phyloP scores from a whole-genome alignment of 2,888 invertebrate species.

The Tetragnatha montana region DNA sequence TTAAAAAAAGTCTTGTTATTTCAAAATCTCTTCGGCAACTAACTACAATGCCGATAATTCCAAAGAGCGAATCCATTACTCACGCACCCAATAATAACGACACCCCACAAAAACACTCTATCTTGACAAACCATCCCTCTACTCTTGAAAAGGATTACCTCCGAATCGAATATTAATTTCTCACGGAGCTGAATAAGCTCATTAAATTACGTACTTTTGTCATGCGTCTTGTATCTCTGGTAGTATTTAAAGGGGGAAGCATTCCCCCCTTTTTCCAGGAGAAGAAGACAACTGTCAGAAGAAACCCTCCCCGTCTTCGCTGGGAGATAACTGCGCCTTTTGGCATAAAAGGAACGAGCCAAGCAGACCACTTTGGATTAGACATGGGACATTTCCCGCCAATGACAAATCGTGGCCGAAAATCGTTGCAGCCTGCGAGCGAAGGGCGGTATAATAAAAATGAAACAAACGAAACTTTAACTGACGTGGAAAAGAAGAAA shows the following conservation, averaged over 20 bases:
- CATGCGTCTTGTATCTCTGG: not conserved
- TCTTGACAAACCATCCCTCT: not conserved
- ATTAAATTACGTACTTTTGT: not conserved
- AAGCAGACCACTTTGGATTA: constrained; percentile 27
- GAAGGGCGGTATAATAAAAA: not conserved
- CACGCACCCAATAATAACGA: not conserved
- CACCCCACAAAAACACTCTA: not conserved
- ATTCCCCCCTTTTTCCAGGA: not conserved
- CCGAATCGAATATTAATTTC: not conserved
- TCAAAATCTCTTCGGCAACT: too few species aligned
- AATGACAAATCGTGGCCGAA: constrained; percentile 46
- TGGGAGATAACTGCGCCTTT: not conserved
- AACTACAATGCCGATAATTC: too few species aligned
- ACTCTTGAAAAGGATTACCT: not conserved
- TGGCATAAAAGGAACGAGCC: not conserved
- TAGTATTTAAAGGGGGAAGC: not conserved
- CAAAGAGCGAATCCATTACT: too few species aligned
- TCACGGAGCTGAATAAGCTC: not conserved
- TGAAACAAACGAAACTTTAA: constrained; percentile 50
- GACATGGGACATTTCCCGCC: constrained; percentile 57
- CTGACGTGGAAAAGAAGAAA: constrained; percentile 32
- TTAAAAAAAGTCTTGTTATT: too few species aligned
- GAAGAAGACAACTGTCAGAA: not conserved
- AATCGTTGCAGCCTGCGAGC: constrained; percentile 25
- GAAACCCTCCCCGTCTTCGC: not conserved